Evolutionary conservation across 2,113 vertebrate genomes (phyloP).

Genomic region (Neodontobutis hainanensis): DNA sequence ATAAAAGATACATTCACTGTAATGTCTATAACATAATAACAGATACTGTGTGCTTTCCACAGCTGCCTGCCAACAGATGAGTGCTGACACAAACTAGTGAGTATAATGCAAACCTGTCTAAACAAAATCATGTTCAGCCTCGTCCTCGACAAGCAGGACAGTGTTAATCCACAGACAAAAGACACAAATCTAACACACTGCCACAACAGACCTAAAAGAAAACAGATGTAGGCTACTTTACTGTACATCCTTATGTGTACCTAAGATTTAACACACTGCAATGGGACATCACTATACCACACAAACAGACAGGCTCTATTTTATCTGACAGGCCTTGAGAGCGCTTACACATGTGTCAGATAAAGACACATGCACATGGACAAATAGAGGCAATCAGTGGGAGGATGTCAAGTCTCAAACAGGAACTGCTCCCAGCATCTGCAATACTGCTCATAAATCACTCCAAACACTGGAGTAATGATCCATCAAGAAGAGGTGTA

Average conservation of each 20-base stretch:
- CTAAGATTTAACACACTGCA: conserved; percentile 38
- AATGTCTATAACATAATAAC: conserved; percentile 4
- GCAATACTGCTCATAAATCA: conserved; percentile 59
- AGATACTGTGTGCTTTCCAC: conserved; percentile 16
- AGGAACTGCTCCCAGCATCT: conserved; percentile 58
- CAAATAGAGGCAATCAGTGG: conserved; percentile 55
- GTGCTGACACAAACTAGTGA: conserved; percentile 36
- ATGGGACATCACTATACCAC: conserved; percentile 29
- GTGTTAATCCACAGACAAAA: conserved; percentile 52
- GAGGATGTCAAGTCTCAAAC: conserved; percentile 48
- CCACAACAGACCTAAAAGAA: conserved; percentile 26
- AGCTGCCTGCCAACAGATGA: conserved; percentile 15
- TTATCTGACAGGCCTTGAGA: conserved; percentile 2
- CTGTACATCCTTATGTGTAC: conserved; percentile 23
- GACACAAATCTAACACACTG: conserved; percentile 32
- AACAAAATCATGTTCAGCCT: conserved; percentile 55
- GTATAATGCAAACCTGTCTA: conserved; percentile 58
- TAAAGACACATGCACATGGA: conserved; percentile 32
- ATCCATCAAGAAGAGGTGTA: conserved; percentile 45
- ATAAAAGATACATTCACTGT: neutral
- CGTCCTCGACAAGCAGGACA: conserved; percentile 58
- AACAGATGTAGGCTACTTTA: conserved; percentile 27
- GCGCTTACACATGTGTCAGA: conserved; percentile 15
- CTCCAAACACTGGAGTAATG: conserved; percentile 43
- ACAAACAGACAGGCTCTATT: conserved; percentile 23